phyloP scores from a whole-genome alignment of 2,888 invertebrate species.

The Therioaphis trifolii region DNA sequence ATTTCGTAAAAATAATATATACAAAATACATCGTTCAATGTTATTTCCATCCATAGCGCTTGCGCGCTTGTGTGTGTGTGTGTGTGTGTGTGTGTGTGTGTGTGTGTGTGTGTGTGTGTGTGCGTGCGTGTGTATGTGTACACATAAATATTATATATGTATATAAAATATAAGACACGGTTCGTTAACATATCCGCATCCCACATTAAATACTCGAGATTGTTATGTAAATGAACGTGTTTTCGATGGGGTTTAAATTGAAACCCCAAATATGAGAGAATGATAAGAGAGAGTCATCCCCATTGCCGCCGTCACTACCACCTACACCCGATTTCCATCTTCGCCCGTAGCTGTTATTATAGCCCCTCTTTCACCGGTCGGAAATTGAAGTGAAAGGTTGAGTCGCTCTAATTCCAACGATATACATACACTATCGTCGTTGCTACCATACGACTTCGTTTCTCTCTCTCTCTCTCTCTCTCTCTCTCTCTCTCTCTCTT shows the following conservation, averaged over 20 bases:
- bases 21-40: neutral
- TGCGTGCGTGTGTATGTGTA: neutral
- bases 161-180: neutral
- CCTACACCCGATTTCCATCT: neutral
- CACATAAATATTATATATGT: no score
- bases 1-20: neutral
- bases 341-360: neutral
- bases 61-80: neutral
- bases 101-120: neutral
- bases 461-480: no score
- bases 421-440: no score
- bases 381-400: conserved; percentile 35
- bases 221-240: conserved; percentile 37
- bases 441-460: no score
- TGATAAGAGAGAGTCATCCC: conserved; percentile 1
- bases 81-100: neutral
- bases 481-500: no score
- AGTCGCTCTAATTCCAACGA: conserved; percentile 18
- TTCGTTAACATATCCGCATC: neutral
- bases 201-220: conserved; percentile 41
- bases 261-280: conserved; percentile 32
- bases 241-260: conserved; percentile 31
- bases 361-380: neutral
- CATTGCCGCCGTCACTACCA: neutral
- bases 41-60: neutral